phyloP scores from a whole-genome alignment of 2,888 invertebrate species.

The Torymus aiolomorphi region DNA sequence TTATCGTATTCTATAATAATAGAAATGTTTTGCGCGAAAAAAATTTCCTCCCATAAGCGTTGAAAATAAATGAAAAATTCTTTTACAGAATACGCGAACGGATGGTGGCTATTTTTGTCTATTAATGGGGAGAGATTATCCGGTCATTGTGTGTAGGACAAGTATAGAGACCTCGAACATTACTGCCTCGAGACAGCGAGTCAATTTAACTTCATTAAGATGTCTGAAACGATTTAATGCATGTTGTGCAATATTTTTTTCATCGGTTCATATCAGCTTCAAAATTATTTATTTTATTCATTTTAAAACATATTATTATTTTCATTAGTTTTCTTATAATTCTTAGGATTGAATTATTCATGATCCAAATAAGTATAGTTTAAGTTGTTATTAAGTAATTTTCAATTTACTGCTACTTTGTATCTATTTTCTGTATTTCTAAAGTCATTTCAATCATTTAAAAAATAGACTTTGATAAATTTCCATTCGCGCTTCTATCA shows the following conservation, averaged over 20 bases:
- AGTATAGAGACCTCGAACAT: neutral
- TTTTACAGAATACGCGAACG: neutral
- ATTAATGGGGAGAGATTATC: slow-evolving; percentile 21
- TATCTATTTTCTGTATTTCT: too few species aligned
- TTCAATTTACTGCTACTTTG: too few species aligned
- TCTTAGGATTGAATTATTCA: too few species aligned
- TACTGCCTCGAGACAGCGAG: neutral
- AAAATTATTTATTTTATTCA: too few species aligned
- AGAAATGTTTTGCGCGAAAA: neutral
- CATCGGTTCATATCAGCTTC: too few species aligned
- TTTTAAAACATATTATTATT: too few species aligned
- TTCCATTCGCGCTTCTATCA: neutral
- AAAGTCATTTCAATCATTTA: too few species aligned
- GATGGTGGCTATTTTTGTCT: slow-evolving; percentile 34
- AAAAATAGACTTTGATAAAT: neutral
- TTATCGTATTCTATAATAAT: neutral
- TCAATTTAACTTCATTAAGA: slow-evolving; percentile 42
- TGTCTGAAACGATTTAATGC: slow-evolving; percentile 9
- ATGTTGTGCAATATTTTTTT: neutral
- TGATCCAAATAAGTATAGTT: too few species aligned
- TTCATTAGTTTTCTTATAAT: too few species aligned
- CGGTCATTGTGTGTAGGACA: slow-evolving; percentile 26
- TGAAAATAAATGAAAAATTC: slow-evolving; percentile 7
- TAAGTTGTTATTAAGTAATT: too few species aligned
- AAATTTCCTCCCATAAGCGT: neutral